Evolutionary conservation across 2,113 vertebrate genomes (phyloP), one percentile per base, ranked within the genome.

Genomic region (Caretta caretta): DNA sequence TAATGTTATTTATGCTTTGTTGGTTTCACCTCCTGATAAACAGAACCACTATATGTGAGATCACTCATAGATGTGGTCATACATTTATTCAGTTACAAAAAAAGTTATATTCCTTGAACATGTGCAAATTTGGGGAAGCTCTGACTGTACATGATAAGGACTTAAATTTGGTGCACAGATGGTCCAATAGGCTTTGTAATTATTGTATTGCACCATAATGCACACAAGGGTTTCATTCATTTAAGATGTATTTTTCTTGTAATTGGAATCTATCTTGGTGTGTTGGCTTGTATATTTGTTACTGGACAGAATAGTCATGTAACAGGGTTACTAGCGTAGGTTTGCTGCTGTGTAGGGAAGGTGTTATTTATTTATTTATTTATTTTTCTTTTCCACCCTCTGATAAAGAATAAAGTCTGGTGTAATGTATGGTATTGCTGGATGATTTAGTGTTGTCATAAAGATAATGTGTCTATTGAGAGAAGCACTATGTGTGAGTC

Each of bases 141-240:
- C 92, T 96, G 79, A 87, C 53, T 91, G 86, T 93, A 94, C 10
- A 50, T 91, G 97, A 89, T 93, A 96, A 93, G 88, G 88, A 62
- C 3, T 0, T 97, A 96, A 96, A 97, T 93, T 84, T 89, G 91
- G 86, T 88, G 94, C 96, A 96, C 97, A 98, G 96, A 97, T 97
- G 97, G 88, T 89, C 88, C 94, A 91, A 69, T 93, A 4, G 69
- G 91, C 93, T 97, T 93, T 92, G 94, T 91, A 98, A 97, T 97
- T 97, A 98, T 97, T 93, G 94, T 84, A 91, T 94, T 96, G 91
- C 0, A 0, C 95, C 85, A 84, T 57, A 96, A 95, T 53, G 86
- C 94, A 93, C 97, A 94, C 94, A 89, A 87, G 94, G 95, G 95
- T 90, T 98, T 97, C 82, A 97, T 98, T 97, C 94, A 80, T 95